A percentile compares a stretch with the other conserved stretches of the same genome.
Conservation (phyloP, 1,140 invertebrate genomes). For the Hypsibius dujardini region DNA sequence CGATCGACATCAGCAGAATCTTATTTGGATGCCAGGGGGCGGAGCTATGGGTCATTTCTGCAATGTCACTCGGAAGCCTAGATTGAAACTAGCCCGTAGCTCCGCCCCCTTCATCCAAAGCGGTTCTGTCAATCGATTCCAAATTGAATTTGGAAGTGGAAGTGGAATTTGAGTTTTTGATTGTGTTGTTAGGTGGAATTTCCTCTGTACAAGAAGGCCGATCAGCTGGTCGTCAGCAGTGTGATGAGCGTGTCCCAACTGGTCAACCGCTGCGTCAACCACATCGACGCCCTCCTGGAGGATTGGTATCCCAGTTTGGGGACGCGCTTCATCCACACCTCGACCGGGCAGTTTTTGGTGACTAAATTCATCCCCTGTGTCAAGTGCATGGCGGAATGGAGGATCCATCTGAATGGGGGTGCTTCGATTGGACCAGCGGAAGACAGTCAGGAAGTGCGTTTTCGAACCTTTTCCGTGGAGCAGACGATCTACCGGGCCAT, state of each 20-base stretch:
- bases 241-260: slow-evolving; percentile 62
- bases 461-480: slow-evolving; percentile 18
- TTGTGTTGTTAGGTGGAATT: slow-evolving; percentile 33
- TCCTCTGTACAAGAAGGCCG: slow-evolving; percentile 34
- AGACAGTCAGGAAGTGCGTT: slow-evolving; percentile 1
- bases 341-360: slow-evolving; percentile 80
- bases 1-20: too few relatives aligned
- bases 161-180: too few relatives aligned
- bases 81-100: too few relatives aligned
- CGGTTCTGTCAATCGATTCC: too few relatives aligned
- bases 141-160: too few relatives aligned
- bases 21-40: too few relatives aligned
- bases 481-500: slow-evolving; percentile 3
- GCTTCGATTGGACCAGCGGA: not conserved
- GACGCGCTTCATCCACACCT: slow-evolving; percentile 89
- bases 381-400: slow-evolving; percentile 44
- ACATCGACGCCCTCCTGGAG: slow-evolving; percentile 85
- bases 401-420: slow-evolving; percentile 17
- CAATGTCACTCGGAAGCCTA: too few relatives aligned
- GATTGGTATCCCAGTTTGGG: slow-evolving; percentile 62
- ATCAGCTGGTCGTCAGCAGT: slow-evolving; percentile 32
- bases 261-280: slow-evolving; percentile 75
- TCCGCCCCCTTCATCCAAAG: too few relatives aligned
- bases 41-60: too few relatives aligned
- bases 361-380: slow-evolving; percentile 85